Base-by-base conservation (phyloP, 2,797 vertebrate species). In the Thunnus albacares region DNA sequence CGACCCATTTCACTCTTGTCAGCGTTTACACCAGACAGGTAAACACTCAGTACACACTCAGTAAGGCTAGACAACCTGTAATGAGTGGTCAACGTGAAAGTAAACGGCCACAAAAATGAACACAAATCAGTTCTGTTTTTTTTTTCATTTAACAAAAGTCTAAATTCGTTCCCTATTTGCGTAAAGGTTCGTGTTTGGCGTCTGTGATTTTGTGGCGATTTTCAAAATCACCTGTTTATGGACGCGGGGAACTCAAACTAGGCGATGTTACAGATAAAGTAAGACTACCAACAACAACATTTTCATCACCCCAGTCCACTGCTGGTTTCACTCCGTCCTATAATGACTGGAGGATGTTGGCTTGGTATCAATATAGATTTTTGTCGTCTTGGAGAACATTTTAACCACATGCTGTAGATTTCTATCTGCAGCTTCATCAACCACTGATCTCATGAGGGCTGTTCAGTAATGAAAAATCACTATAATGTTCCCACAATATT, bases 381-480 rank as follows among this genome's bases (percentile, higher is more conserved):
- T 20, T 45, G 20, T 67, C 11, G 1, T 45, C 59, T 43, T 57
- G 18, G 75, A 53, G 69, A 73, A 60, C 49, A 78, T 75, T 17
- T 64, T 10, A 30, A 68, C n/a, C 75, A 58, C 24, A 49, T n/a
- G 3, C 63, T 24, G 61, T 55, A 26, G 13, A 35, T 67, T 71
- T 62, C n/a, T 63, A 63, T 68, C 63, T 68, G 24, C 35, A 28
- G 45, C 5, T 11, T 22, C n/a, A 75, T 87, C 65, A 49, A 52
- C 63, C 28, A 0, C 13, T 62, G 26, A 24, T 47, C 72, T 63
- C 74, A 0, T 14, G 71, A 65, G 75, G 61, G 56, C 71, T 22
- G 6, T 72, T 66, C 38, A 62, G 0, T 73, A 15, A 55, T 22
- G 71, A 45, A 51, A 75, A 6, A 67, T 33, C 56, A 18, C 28